These are phyloP conservation scores for Leucophora obtusa DNA, from an alignment of 2,888 invertebrate genomes.

Conservation along the genomic window DNA sequence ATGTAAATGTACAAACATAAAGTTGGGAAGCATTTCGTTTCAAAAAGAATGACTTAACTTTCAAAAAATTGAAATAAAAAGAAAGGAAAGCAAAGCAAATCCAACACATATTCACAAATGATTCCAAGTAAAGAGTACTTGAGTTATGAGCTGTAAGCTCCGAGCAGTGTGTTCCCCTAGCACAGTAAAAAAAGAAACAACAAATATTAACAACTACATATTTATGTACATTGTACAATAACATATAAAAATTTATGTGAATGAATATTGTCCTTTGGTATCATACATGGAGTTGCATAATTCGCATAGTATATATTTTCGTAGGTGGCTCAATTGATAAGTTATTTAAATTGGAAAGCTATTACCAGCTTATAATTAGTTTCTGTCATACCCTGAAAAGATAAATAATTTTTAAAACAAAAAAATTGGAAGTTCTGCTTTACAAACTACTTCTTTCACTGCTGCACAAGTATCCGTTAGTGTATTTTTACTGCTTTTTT, in stretches of 20 bases:
- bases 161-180: constrained; percentile 41
- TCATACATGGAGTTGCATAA: not conserved
- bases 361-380: too few species aligned
- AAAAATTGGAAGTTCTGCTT: too few species aligned
- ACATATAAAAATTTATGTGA: not conserved
- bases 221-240: too few species aligned
- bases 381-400: too few species aligned
- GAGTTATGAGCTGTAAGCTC: constrained; percentile 42
- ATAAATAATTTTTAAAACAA: too few species aligned
- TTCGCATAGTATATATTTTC: too few species aligned
- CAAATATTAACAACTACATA: constrained; percentile 30
- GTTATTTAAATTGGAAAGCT: too few species aligned
- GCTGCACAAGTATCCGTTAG: too few species aligned
- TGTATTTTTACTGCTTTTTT: too few species aligned
- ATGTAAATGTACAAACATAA: constrained; percentile 49
- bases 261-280: constrained; percentile 10
- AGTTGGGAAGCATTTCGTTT: constrained; percentile 48
- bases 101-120: constrained; percentile 54
- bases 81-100: constrained; percentile 35
- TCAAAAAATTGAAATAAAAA: constrained; percentile 5
- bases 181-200: constrained; percentile 45
- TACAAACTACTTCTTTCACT: too few species aligned
- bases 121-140: constrained; percentile 54
- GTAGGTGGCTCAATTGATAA: too few species aligned
- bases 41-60: constrained; percentile 54